Evolutionary conservation across 30 jellyfish, hydroid and myxozoan species (phyloP), one percentile per base, ranked within the genome.

Genomic region (Aurelia sp.): DNA sequence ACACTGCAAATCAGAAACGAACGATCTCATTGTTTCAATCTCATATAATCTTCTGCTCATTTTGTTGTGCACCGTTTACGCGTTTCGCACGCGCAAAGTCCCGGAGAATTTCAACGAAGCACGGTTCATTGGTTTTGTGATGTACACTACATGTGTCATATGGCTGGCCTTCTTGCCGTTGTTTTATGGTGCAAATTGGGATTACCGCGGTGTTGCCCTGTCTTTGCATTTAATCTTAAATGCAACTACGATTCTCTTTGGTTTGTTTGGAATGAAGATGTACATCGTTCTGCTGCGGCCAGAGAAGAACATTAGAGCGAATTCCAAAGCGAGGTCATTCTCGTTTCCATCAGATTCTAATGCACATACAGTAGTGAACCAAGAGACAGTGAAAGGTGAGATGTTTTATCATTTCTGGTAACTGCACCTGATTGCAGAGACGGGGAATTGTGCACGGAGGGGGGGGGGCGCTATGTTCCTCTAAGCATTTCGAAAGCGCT

Each of bases 51-150:
- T 81, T 55, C 81, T 92, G 63, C 84, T 92, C 66, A 84, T 92
- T 17, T 16, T 85, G 18, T 21, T 86, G 59, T 79, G 95, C 81
- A 92, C 98, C 16, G 61, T 63, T 27, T 92, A 92, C 64, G 98
- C 98, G 63, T 92, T 92, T 57, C 94, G 86, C 66, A 92, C 98
- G 48, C 90, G 98, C 48, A 92, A 92, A 80, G 98, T 87, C 58
- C 98, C 98, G 31, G 96, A 92, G 59, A 92, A 92, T 75, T 92
- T 92, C 85, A 92, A 92, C 89, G 98, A 92, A 63, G 94, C 98
- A 19, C 91, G 98, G 68, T 92, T 78, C 78, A 86, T 92, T 48
- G 98, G 92, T 3, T 92, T 92, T 68, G 98, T 92, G 60, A 86
- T 92, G 98, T 92, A 92, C 86, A 92, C 96, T 13, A 80, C 96